These are phyloP conservation scores for Leucophenga varia DNA, from an alignment of 1,140 invertebrate species.

Conservation along the genomic window DNA sequence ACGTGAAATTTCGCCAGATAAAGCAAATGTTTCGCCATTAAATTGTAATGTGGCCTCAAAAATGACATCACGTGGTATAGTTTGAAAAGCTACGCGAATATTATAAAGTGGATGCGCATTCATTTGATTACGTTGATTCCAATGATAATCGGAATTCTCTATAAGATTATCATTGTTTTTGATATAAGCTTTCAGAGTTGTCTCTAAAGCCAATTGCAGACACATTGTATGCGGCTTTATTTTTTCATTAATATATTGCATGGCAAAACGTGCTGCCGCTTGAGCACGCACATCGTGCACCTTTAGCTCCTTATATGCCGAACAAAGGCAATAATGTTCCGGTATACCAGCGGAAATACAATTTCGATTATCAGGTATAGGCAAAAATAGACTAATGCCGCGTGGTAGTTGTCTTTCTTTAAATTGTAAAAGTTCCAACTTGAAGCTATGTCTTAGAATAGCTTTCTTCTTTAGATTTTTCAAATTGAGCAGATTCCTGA, in stretches of 20 bases:
- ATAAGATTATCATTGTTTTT: no score
- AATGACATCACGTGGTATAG: no score
- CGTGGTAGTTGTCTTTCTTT: constrained; percentile 31
- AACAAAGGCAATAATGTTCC: constrained; percentile 19
- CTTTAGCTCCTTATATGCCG: neutral
- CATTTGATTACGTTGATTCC: no score
- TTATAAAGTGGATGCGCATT: no score
- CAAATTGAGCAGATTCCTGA: constrained; percentile 62
- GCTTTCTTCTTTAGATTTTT: constrained; percentile 29
- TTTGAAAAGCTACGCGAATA: no score
- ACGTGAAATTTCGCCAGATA: no score
- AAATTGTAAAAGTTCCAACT: constrained; percentile 16
- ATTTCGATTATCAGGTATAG: constrained; percentile 68
- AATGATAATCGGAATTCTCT: no score
- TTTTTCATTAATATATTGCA: constrained; percentile 18
- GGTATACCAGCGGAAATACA: constrained; percentile 63
- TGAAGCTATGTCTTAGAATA: constrained; percentile 14
- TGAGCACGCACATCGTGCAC: neutral
- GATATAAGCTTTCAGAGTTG: constrained; percentile 61
- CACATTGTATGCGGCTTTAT: constrained; percentile 11
- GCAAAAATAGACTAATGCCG: constrained; percentile 73
- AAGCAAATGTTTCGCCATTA: no score
- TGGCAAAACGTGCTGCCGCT: constrained; percentile 14
- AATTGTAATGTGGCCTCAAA: no score
- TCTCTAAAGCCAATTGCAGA: neutral